Conservation (phyloP, 1,140 invertebrate species). For the Drosophila baimaii region DNA sequence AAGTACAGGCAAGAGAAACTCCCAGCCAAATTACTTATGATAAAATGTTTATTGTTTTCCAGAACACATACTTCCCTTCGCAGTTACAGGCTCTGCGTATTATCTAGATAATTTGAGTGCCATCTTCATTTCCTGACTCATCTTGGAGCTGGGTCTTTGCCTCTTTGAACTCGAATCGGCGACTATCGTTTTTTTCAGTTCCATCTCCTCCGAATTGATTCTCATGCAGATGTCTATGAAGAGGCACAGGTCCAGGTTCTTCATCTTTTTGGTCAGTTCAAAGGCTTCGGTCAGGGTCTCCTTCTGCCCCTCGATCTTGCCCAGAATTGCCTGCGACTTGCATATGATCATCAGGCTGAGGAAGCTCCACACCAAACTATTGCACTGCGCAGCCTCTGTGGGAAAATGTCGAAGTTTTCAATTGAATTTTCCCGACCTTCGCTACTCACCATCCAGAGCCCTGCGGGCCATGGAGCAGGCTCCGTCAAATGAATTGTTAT, state of each 20-base stretch:
- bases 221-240: constrained; percentile 67
- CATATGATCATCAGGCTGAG: constrained; percentile 62
- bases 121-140: background rate
- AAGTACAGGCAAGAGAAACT: too few species aligned
- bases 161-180: background rate
- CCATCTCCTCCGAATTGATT: constrained; percentile 63
- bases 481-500: constrained; percentile 59
- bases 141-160: background rate
- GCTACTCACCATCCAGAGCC: constrained; percentile 59
- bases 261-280: constrained; percentile 51
- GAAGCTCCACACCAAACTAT: constrained; percentile 63
- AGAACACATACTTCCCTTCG: background rate
- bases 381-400: constrained; percentile 55
- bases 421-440: too few species aligned
- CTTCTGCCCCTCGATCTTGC: constrained; percentile 58
- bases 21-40: background rate
- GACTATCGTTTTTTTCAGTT: constrained; percentile 27
- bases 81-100: background rate
- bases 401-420: too few species aligned
- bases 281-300: constrained; percentile 50
- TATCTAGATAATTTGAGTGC: constrained; percentile 6
- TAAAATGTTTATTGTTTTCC: constrained; percentile 17
- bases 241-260: constrained; percentile 50
- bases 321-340: constrained; percentile 64
- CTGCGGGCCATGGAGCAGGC: constrained; percentile 63